Evolutionary conservation across 2,888 invertebrate species (phyloP).

Genomic region (Neria commutata): DNA sequence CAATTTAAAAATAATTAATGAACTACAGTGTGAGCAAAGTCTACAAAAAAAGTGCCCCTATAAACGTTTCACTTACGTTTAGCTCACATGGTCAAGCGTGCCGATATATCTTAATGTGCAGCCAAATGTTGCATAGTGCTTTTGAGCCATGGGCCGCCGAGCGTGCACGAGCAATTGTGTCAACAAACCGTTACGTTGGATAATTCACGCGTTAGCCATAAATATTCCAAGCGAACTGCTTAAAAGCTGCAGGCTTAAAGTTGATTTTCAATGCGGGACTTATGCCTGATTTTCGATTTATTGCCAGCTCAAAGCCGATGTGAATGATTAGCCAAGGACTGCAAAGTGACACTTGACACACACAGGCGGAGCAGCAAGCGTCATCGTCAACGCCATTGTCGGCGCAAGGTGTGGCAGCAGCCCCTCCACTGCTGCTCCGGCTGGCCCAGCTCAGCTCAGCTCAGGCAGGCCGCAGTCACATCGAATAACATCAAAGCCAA

Average conservation of each 20-base stretch:
- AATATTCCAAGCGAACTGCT: background rate
- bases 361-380: background rate
- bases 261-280: background rate
- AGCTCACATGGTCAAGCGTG: no score
- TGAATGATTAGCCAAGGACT: conserved; percentile 35
- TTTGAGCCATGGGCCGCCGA: no score
- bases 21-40: no score
- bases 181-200: background rate
- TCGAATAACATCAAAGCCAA: background rate
- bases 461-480: conserved; percentile 1
- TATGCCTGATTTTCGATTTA: conserved; percentile 7
- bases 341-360: conserved; percentile 33
- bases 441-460: background rate
- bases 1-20: no score
- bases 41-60: no score
- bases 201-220: background rate
- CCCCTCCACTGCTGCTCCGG: background rate
- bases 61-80: no score
- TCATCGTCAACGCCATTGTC: conserved; percentile 2
- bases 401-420: conserved; percentile 8
- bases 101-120: no score
- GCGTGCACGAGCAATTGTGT: no score
- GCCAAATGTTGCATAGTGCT: no score
- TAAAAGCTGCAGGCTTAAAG: no score
- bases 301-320: conserved; percentile 3